Evolutionary conservation across 2,113 vertebrate genomes (phyloP).

Genomic region (Alligator sinensis): DNA sequence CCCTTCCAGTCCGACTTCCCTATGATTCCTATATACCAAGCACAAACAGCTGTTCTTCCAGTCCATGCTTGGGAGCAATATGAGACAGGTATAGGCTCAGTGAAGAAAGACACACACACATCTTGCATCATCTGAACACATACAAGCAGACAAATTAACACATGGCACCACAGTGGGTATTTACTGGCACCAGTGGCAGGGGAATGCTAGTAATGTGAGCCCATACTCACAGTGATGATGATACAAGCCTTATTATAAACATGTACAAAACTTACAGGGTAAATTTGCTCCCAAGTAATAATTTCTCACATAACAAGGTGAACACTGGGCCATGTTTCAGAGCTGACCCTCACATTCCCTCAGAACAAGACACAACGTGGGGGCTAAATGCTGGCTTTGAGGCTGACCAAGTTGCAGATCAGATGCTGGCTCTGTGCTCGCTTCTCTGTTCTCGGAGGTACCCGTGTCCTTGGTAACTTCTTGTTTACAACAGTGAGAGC

Average conservation of each 20-base stretch:
- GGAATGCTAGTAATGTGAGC: fast-evolving
- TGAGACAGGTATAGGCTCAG: not conserved
- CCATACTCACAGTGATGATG: fast-evolving
- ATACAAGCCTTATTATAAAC: fast-evolving
- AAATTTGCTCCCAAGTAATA: fast-evolving
- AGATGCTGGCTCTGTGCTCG: not conserved
- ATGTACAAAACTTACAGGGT: fast-evolving
- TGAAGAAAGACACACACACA: not conserved
- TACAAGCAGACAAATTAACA: not conserved
- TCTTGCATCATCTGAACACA: not conserved
- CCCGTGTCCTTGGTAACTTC: not conserved
- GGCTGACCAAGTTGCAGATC: not conserved
- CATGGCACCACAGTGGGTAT: fast-evolving
- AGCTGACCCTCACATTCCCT: not conserved
- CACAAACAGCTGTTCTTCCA: not conserved
- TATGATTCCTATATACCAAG: not conserved
- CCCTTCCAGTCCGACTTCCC: too few relatives aligned
- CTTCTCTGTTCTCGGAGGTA: not conserved
- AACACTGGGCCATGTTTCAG: not conserved
- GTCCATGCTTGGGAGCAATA: not conserved
- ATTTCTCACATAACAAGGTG: fast-evolving
- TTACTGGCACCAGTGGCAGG: fast-evolving
- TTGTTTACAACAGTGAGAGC: not conserved
- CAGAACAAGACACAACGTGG: fast-evolving
- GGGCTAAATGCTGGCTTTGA: not conserved